Evolutionary conservation across 2,888 invertebrate genomes (phyloP).

Genomic region (Meteorus cinctellus): DNA sequence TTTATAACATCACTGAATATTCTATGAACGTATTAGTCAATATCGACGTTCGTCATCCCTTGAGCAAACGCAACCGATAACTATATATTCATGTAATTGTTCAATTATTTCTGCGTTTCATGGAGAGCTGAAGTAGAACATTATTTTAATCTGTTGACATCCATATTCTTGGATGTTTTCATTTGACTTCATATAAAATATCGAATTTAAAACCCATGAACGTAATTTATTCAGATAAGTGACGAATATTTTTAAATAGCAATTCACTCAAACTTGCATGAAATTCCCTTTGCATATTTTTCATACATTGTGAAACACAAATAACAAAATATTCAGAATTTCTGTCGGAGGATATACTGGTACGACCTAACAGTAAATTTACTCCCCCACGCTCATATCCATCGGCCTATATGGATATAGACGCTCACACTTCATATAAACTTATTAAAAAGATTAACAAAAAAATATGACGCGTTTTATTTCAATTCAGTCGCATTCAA

Average conservation of each 20-base stretch:
- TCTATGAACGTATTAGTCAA: constrained; percentile 47
- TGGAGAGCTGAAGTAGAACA: constrained; percentile 46
- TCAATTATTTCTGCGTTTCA: constrained; percentile 46
- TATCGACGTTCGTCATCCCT: constrained; percentile 46
- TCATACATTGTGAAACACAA: no score
- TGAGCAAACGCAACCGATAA: constrained; percentile 13
- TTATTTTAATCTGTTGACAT: constrained; percentile 53
- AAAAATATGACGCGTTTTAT: no score
- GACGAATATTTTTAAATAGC: neutral
- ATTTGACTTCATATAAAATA: neutral
- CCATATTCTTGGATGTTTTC: neutral
- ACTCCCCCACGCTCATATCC: constrained; percentile 6
- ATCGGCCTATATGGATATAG: neutral
- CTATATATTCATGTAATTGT: constrained; percentile 55
- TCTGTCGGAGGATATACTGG: constrained; percentile 47
- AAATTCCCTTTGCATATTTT: no score
- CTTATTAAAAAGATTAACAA: no score
- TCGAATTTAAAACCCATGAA: neutral
- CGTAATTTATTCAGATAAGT: neutral
- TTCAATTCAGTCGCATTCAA: no score
- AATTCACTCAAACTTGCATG: neutral
- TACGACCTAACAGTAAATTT: constrained; percentile 26
- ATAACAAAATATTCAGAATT: constrained; percentile 34
- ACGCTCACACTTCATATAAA: no score
- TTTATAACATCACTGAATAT: constrained; percentile 51